phyloP scores from a whole-genome alignment of 2,113 vertebrate genomes.

The Vulpes ferrilata region DNA sequence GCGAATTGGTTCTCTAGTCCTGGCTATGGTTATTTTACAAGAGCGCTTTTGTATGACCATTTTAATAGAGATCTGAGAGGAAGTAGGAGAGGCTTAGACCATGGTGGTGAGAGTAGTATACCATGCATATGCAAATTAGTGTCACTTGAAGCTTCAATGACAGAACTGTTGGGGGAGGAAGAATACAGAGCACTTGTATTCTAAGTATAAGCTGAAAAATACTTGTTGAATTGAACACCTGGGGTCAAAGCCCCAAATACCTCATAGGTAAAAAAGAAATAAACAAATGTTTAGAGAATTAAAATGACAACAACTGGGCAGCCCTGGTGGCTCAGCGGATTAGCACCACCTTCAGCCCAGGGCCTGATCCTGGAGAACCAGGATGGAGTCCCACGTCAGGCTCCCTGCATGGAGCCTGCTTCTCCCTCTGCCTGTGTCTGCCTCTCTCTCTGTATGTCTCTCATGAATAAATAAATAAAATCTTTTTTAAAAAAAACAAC shows the following conservation, averaged over 20 bases:
- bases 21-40: background rate
- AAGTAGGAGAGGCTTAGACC: background rate
- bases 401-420: too few species aligned
- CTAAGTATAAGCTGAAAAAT: background rate
- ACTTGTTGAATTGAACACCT: background rate
- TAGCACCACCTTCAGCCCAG: too few species aligned
- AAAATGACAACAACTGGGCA: background rate
- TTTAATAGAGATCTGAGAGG: background rate
- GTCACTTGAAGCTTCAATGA: background rate
- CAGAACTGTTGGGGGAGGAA: background rate
- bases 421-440: too few species aligned
- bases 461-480: too few species aligned
- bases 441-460: too few species aligned
- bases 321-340: too few species aligned
- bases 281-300: conserved; percentile 11
- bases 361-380: too few species aligned
- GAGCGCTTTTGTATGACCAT: background rate
- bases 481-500: background rate
- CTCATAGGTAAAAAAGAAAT: background rate
- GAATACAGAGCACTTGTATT: background rate
- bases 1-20: background rate
- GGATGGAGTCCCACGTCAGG: too few species aligned
- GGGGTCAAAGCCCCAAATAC: background rate
- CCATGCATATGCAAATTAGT: background rate
- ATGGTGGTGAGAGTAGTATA: background rate